Evolutionary conservation across 2,113 vertebrate species (phyloP).

Genomic region (Chamaetylas fuelleborni): DNA sequence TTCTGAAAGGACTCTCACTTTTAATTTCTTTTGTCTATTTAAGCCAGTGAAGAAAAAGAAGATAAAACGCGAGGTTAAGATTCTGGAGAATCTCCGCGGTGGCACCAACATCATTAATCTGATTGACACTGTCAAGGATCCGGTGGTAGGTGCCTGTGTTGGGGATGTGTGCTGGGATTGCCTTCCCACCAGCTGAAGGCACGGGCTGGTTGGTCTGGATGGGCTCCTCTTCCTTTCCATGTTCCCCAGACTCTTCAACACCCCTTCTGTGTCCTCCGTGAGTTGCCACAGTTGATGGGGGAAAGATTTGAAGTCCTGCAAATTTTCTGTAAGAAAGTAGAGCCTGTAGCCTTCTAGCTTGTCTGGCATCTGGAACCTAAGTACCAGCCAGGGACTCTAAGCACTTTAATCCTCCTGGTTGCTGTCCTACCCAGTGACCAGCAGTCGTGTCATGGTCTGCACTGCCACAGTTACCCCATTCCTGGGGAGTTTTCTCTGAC

Average conservation of each 20-base stretch:
- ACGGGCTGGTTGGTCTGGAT: background rate
- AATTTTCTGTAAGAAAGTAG: background rate
- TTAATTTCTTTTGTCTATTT: conserved; percentile 77
- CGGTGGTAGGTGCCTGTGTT: conserved; percentile 84
- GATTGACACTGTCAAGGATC: conserved; percentile 97
- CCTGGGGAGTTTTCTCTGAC: background rate
- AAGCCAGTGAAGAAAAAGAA: conserved; percentile 99
- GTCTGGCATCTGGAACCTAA: background rate
- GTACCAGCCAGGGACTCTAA: background rate
- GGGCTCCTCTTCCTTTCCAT: background rate
- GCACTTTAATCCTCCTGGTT: background rate
- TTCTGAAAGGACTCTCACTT: conserved; percentile 73
- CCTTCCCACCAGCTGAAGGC: background rate
- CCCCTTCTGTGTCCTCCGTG: background rate
- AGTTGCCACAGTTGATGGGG: background rate
- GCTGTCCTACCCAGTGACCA: background rate
- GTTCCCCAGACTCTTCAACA: background rate
- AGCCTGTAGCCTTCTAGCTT: background rate
- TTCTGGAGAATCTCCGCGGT: conserved; percentile 94
- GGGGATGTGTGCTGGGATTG: background rate
- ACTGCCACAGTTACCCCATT: background rate
- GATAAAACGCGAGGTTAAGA: conserved; percentile 99
- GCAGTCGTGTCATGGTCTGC: background rate
- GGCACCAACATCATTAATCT: conserved; percentile 99
- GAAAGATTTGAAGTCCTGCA: background rate